These are phyloP conservation scores for Cryptotermes secundus DNA, from an alignment of 1,140 invertebrate genomes.

Conservation along the genomic window DNA sequence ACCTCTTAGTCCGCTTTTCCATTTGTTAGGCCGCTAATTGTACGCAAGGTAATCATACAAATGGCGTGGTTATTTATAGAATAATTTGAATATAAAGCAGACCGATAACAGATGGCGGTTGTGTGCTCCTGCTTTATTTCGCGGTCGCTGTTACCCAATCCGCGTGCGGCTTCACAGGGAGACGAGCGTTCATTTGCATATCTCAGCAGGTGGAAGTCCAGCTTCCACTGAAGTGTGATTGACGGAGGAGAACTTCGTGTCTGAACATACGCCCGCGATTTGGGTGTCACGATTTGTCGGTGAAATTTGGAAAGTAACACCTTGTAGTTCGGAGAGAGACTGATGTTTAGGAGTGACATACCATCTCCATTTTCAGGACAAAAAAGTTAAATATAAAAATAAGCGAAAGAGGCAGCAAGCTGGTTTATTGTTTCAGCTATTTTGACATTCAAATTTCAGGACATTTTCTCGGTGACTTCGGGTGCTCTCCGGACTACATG, in stretches of 20 bases:
- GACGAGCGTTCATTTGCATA: not conserved
- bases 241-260: not conserved
- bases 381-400: no score
- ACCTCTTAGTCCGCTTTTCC: not conserved
- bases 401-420: no score
- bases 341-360: no score
- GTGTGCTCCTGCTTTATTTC: not conserved
- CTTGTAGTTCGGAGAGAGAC: no score
- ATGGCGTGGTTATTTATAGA: not conserved
- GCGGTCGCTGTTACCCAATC: not conserved
- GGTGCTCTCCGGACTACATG: no score
- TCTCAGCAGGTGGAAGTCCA: conserved; percentile 4
- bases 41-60: not conserved
- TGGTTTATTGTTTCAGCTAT: no score
- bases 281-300: no score
- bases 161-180: not conserved
- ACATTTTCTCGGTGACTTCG: no score
- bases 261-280: no score
- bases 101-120: not conserved
- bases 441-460: no score
- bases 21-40: not conserved
- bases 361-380: no score
- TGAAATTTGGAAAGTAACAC: no score
- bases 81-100: not conserved
- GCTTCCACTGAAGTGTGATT: not conserved